Conservation (phyloP, 2,888 invertebrate species). For the Ariolimax columbianus region DNA sequence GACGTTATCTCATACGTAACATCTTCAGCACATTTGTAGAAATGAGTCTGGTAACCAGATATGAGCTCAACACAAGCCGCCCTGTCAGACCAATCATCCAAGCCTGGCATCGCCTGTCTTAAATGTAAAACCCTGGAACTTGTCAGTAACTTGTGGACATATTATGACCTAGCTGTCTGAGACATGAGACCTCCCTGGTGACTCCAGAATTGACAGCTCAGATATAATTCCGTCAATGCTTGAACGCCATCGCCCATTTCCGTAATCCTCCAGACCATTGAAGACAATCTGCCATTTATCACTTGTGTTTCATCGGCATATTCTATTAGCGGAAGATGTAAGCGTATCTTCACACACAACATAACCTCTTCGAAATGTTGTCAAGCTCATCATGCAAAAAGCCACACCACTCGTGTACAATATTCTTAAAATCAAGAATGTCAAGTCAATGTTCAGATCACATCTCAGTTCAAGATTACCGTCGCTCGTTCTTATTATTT, state of each 20-base stretch:
- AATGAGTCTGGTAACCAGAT: background rate
- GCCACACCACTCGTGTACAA: no score
- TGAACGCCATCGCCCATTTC: background rate
- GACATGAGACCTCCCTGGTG: background rate
- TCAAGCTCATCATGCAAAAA: no score
- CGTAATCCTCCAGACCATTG: background rate
- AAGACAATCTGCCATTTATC: no score
- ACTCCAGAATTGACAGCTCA: background rate
- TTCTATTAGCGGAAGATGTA: no score
- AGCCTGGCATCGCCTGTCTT: background rate
- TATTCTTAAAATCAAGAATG: no score
- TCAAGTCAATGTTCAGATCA: no score
- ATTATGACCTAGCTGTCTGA: background rate
- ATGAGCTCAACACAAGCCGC: background rate
- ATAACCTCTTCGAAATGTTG: no score
- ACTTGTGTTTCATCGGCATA: no score
- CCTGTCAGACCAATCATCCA: background rate
- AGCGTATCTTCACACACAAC: no score
- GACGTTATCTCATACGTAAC: no score
- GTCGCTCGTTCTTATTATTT: no score
- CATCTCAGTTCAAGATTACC: no score
- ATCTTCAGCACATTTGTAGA: background rate
- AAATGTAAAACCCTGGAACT: background rate
- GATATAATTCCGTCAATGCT: background rate
- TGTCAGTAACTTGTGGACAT: background rate